A percentile compares a stretch with the other conserved stretches of the same genome.
Conservation (phyloP, 2,113 vertebrate species). For the Phyllostomus hastatus region DNA sequence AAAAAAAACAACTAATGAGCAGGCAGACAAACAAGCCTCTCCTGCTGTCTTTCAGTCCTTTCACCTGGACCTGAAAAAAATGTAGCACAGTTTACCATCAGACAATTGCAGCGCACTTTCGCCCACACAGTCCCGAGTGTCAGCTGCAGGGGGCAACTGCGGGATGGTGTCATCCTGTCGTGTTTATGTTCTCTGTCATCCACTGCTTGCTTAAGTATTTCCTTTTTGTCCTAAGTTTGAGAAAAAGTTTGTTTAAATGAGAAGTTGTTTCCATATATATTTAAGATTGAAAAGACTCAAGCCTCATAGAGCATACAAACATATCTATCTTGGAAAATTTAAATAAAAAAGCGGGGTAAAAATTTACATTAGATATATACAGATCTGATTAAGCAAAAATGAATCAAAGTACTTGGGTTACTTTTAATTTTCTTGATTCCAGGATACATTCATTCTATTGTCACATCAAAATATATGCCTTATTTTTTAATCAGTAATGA, state of each 20-base stretch:
- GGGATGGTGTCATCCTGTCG: constrained; percentile 24
- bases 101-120: neutral
- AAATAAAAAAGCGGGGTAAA: neutral
- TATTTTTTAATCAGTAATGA: constrained; percentile 3
- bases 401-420: constrained; percentile 21
- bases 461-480: constrained; percentile 24
- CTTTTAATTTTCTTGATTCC: constrained; percentile 22
- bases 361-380: neutral
- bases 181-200: constrained; percentile 12
- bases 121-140: neutral
- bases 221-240: neutral
- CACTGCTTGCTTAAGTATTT: constrained; percentile 31
- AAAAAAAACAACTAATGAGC: neutral
- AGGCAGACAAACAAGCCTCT: neutral
- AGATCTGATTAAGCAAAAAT: constrained; percentile 12
- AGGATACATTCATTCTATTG: neutral
- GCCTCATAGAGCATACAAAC: neutral
- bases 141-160: constrained; percentile 13
- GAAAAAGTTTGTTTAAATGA: neutral
- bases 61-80: neutral
- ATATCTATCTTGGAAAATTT: neutral
- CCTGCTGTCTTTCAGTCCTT: neutral
- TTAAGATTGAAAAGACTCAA: neutral
- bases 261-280: neutral
- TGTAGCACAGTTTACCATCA: neutral